A percentile compares a stretch with the other conserved stretches of the same genome.
Conservation (phyloP, 2,888 invertebrate genomes). For the Brachynemurus nebulosus region DNA sequence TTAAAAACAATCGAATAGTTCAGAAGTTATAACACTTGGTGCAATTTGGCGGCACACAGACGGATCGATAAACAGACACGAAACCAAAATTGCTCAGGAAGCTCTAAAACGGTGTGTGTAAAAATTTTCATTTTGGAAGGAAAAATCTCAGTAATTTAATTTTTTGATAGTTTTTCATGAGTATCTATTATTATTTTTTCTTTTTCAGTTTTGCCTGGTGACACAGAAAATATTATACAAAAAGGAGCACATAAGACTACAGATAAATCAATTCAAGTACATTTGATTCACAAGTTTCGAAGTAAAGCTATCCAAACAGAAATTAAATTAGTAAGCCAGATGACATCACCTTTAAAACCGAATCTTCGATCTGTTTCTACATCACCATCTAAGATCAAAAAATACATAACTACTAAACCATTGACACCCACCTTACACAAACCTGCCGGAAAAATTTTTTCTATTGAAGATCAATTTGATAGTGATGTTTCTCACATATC, state of each 20-base stretch:
- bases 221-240: neutral
- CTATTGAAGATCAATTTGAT: neutral
- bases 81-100: too few species aligned
- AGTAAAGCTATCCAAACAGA: conserved; percentile 1
- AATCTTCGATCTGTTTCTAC: neutral
- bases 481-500: neutral
- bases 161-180: neutral
- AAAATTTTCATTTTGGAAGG: too few species aligned
- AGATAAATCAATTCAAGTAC: neutral
- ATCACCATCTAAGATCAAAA: neutral
- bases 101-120: too few species aligned
- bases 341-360: neutral
- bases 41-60: too few species aligned
- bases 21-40: too few species aligned
- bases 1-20: too few species aligned
- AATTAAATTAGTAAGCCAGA: neutral
- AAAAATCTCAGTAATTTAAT: neutral
- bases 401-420: too few species aligned
- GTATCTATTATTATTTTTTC: too few species aligned
- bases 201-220: neutral
- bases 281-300: neutral
- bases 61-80: too few species aligned
- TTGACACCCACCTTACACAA: too few species aligned
- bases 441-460: neutral
- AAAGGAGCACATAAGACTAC: neutral